Base-by-base conservation (phyloP, 2,888 invertebrate species). In the Hanleya hanleyi region DNA sequence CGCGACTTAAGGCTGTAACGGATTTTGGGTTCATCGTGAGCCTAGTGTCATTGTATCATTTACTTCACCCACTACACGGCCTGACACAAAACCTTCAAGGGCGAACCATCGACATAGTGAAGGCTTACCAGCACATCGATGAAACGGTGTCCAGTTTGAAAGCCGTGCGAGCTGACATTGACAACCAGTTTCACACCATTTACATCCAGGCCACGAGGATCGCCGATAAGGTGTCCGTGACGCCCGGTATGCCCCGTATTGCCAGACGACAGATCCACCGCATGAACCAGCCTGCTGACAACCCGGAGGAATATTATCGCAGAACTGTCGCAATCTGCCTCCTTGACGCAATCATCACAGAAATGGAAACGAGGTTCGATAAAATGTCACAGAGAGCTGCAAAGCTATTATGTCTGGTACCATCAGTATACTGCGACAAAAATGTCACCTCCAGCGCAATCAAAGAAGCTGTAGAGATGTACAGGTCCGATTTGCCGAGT, bases 11-110 rank as follows among this genome's bases (percentile, higher is more conserved):
- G 32, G 49, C 47, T 4, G 29, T 71, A 2, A 49, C 49, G 26
- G 49, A 64, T 71, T 67, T 68, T 71, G 65, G 41, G 12, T 71
- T 71, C 67, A 69, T 71, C 18, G 50, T 71, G 7, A 36, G 7
- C 18, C 22, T 69, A 4, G 57, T 71, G 3, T 29, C 69, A 12
- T n/a, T 71, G 2, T 71, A 71, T 32, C 69, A 70, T 22, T 57
- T 61, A 1, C 61, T 70, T 6, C 66, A 67, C 61, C 50, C 49
- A 6, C 38, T 71, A 9, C 68, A 50, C 33, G 51, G 57, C 2
- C 36, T 69, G 29, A 71, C 68, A 1, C 36, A 70, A 9, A 35
- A 29, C 3, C 69, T 70, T 7, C 72, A 71, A 38, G 68, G 72
- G 1, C 7, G 38, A 61, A 29, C 37, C 1, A 18, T 57, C 1